Conservation (phyloP, 2,888 invertebrate genomes). For the Pseudococcus longispinus region DNA sequence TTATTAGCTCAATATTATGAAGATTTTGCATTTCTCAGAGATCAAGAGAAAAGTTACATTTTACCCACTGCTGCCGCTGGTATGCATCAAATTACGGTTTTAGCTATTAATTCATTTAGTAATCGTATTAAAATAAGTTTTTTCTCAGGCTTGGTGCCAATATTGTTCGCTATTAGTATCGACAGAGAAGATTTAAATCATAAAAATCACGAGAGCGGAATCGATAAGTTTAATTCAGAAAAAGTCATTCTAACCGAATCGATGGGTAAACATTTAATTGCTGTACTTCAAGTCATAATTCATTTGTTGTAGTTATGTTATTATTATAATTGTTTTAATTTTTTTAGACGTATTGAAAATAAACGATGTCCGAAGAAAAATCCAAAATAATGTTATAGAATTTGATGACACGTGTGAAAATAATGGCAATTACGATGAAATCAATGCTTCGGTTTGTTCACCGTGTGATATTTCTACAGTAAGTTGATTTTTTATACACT, state of each 20-base stretch:
- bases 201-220: slow-evolving; percentile 57
- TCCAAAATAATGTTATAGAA: slow-evolving; percentile 63
- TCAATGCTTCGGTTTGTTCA: slow-evolving; percentile 65
- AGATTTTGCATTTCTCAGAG: slow-evolving; percentile 82
- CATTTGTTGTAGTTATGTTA: neutral
- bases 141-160: slow-evolving; percentile 77
- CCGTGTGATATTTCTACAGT: slow-evolving; percentile 38
- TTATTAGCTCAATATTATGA: slow-evolving; percentile 79
- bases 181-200: slow-evolving; percentile 80
- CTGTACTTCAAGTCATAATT: neutral
- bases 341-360: slow-evolving; percentile 47
- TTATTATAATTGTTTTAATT: neutral
- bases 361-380: slow-evolving; percentile 62
- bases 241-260: slow-evolving; percentile 47
- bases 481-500: neutral
- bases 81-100: slow-evolving; percentile 62
- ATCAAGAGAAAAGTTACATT: slow-evolving; percentile 78
- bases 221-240: neutral
- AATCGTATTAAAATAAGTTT: neutral
- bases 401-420: slow-evolving; percentile 57
- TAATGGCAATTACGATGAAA: slow-evolving; percentile 57
- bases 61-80: slow-evolving; percentile 87
- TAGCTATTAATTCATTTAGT: neutral
- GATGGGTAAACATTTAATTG: slow-evolving; percentile 8
- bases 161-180: slow-evolving; percentile 90